phyloP scores from a whole-genome alignment of 1,140 invertebrate species.

The Palaemon carinicauda region DNA sequence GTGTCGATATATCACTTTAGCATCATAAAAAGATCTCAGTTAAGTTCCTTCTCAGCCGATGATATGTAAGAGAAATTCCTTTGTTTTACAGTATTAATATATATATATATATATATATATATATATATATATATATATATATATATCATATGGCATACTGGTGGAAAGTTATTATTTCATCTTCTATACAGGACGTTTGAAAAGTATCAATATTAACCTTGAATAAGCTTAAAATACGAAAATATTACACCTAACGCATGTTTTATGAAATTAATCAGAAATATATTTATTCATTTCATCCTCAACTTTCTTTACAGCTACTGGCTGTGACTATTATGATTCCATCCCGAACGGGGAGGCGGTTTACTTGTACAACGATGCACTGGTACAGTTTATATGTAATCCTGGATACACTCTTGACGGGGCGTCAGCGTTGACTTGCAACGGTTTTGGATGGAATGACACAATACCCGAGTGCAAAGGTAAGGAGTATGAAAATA shows the following conservation, averaged over 20 bases:
- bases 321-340: background rate
- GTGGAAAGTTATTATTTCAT: too few relatives aligned
- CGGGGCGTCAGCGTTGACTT: background rate
- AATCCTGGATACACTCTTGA: background rate
- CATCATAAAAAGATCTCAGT: background rate
- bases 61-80: background rate
- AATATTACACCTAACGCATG: too few relatives aligned
- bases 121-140: too few relatives aligned
- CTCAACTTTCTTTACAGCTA: background rate
- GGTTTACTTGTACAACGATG: background rate
- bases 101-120: too few relatives aligned
- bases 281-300: too few relatives aligned
- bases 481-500: background rate
- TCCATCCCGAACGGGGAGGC: background rate
- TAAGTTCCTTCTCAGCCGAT: background rate
- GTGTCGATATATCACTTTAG: too few relatives aligned
- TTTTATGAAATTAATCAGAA: too few relatives aligned
- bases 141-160: too few relatives aligned
- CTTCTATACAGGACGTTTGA: too few relatives aligned
- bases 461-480: background rate
- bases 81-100: too few relatives aligned
- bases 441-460: slow-evolving; percentile 9
- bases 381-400: background rate
- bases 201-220: too few relatives aligned
- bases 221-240: too few relatives aligned